Conservation (phyloP, 1,140 invertebrate genomes). For the Bombus confusus region DNA sequence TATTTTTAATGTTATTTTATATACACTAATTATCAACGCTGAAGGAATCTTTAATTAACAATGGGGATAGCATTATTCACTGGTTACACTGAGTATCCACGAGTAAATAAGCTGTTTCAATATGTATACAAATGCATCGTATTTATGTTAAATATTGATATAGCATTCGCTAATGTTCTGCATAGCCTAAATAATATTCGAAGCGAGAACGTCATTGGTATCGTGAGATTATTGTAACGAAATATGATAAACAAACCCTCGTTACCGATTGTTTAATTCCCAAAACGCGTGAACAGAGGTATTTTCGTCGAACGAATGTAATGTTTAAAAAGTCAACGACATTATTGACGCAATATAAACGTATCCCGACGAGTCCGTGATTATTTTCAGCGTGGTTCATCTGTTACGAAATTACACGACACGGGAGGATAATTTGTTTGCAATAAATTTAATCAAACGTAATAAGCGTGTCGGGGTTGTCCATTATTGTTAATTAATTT, state of each 20-base stretch:
- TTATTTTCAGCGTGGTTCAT: background rate
- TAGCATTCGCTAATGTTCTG: constrained; percentile 3
- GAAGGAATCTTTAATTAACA: constrained; percentile 4
- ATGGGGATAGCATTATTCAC: background rate
- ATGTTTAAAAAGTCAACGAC: constrained; percentile 4
- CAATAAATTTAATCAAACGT: constrained; percentile 22
- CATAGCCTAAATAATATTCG: constrained; percentile 2
- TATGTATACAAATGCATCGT: background rate
- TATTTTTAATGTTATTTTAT: background rate
- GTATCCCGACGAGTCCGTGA: background rate
- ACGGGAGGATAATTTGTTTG: constrained; percentile 1
- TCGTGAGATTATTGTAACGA: background rate
- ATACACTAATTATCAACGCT: too few species aligned
- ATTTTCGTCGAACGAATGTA: background rate
- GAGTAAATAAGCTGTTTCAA: background rate
- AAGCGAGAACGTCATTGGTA: background rate
- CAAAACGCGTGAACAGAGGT: background rate
- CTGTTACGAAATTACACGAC: constrained; percentile 9
- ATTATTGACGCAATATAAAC: background rate
- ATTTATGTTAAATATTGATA: background rate
- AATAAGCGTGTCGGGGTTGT: constrained; percentile 20
- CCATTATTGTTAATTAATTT: constrained; percentile 41
- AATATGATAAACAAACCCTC: background rate
- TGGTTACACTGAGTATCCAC: background rate
- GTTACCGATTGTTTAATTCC: constrained; percentile 22